A percentile compares a stretch with the other conserved stretches of the same genome.
Conservation (phyloP, 2,888 invertebrate genomes). For the Dolichopus griseipennis region DNA sequence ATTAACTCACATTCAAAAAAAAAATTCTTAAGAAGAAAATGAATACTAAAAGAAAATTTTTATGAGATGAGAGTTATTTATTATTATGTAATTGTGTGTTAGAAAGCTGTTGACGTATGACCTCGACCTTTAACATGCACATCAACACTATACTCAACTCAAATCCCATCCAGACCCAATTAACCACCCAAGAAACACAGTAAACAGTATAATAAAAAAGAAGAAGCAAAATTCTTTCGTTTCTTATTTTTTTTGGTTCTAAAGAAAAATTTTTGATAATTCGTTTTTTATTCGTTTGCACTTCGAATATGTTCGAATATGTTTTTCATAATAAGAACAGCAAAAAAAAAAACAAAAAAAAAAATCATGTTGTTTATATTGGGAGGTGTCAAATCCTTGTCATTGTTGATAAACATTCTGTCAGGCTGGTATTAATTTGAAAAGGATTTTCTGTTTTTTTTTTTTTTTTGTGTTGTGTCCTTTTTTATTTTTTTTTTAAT, state of each 20-base stretch:
- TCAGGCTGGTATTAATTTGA: neutral
- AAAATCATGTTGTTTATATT: conserved; percentile 3
- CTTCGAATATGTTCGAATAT: neutral
- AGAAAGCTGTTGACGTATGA: neutral
- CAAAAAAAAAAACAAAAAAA: neutral
- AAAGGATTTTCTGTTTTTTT: neutral
- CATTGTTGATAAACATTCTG: conserved; percentile 6
- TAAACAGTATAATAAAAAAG: too few species aligned
- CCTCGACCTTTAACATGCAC: neutral
- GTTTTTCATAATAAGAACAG: neutral
- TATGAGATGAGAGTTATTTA: neutral
- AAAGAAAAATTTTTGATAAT: neutral
- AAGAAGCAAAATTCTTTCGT: neutral
- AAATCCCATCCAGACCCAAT: too few species aligned
- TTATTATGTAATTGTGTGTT: neutral
- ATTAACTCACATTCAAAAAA: too few species aligned
- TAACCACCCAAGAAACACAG: too few species aligned
- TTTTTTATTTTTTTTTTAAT: too few species aligned
- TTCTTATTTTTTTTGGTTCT: too few species aligned
- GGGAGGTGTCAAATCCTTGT: neutral
- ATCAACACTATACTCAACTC: too few species aligned
- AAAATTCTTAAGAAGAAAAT: too few species aligned
- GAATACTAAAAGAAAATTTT: too few species aligned
- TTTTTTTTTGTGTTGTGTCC: neutral
- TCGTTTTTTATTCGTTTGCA: neutral